Evolutionary conservation across 2,113 vertebrate genomes (phyloP), one percentile per base, ranked within the genome.

Genomic region (Phalacrocorax aristotelis): DNA sequence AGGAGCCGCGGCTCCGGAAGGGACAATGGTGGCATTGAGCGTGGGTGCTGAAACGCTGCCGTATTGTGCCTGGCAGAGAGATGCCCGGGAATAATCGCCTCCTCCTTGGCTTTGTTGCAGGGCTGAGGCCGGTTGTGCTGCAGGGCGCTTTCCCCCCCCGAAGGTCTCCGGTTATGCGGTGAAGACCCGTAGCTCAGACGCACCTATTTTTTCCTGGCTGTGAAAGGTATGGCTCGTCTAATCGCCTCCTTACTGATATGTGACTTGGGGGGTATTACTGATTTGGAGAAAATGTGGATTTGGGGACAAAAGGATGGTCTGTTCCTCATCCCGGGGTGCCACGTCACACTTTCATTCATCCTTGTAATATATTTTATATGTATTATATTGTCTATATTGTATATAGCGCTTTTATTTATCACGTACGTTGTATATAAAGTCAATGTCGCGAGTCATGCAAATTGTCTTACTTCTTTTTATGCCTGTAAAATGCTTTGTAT

Each of bases 21-120:
- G 79, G 72, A 97, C 97, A 97, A 97, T 95, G 93, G 7, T 2
- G 12, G 81, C 95, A 96, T 97, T 97, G 96, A 95, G 57, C 0
- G 1, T 1, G 38, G 75, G 9, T 3, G 11, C 75, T 91, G 93
- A 17, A 69, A 40, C 17, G 83, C 83, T 82, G 95, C 96, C 66
- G 7, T 52, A 94, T 95, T 95, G 97, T 96, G 97, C 97, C 95
- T 97, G 97, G 97, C 93, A 77, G 94, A 90, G 96, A 92, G 96
- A 95, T 93, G 86, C 94, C 75, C 90, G 62, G 93, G 12, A 30
- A 68, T 96, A 78, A 96, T 86, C 60, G 6, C 40, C 94, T 70
- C 54, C 79, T 94, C 83, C 95, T 78, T 90, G 93, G 5, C 77
- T 97, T 97, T 95, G 95, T 97, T 87, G 87, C 94, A 97, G 97